A percentile compares a stretch with the other conserved stretches of the same genome.
These are phyloP conservation scores for Aphelocoma californica DNA, from an alignment of 2,797 vertebrate species.

Conservation along the genomic window DNA sequence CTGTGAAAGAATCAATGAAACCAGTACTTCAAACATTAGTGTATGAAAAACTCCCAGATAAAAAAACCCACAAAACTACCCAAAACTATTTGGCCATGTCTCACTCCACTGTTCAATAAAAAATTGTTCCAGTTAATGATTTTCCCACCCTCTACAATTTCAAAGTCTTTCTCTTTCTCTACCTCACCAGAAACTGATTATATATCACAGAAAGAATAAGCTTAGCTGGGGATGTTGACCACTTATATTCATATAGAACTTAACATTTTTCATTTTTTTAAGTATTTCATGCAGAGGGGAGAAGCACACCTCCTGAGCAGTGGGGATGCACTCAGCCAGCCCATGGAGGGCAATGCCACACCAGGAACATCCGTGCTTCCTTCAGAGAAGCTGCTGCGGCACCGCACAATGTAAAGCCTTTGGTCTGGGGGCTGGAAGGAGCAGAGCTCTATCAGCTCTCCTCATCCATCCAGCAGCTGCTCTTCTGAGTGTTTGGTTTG, in stretches of 20 bases:
- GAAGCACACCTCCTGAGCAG: not conserved
- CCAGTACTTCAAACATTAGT: not conserved
- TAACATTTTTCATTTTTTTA: not conserved
- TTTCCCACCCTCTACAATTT: not conserved
- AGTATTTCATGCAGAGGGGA: not conserved
- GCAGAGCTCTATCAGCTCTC: not conserved
- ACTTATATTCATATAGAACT: not conserved
- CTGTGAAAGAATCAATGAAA: not conserved
- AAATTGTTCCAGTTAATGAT: not conserved
- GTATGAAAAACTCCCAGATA: not conserved
- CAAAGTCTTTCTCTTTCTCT: not conserved
- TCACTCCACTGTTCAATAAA: not conserved
- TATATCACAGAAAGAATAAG: not conserved
- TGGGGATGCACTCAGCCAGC: not conserved
- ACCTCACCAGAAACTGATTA: not conserved
- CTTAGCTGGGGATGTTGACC: not conserved
- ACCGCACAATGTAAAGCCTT: accelerated
- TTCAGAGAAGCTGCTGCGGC: not conserved
- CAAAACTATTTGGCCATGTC: not conserved
- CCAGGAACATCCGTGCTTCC: not conserved
- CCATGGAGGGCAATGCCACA: accelerated
- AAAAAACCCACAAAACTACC: not conserved
- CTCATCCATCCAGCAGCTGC: not conserved
- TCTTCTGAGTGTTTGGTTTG: not conserved
- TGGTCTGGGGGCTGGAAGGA: not conserved